Base-by-base conservation (phyloP, 2,113 vertebrate species). In the Rhineura floridana region DNA sequence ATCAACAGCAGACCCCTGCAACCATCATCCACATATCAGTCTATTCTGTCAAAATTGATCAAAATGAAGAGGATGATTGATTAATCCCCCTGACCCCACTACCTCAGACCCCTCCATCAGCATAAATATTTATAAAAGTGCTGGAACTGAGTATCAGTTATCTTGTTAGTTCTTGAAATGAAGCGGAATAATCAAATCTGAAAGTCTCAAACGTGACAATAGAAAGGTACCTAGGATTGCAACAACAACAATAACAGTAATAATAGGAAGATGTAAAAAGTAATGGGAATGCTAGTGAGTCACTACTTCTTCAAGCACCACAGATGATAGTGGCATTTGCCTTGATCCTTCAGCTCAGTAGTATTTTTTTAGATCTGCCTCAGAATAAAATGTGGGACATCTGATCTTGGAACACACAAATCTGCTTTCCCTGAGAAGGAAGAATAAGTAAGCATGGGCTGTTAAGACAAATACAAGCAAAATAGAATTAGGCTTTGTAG, bases 361-460 rank as follows among this genome's bases (percentile, higher is more conserved):
- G 17, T 90, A 90, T 83, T 93, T 82, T 82, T 93, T 93, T 90
- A 88, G 85, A 93, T 91, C 90, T 91, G 92, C 87, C 93, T 93
- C 93, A 92, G 79, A 89, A 72, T 94, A 90, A 93, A 92, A 93
- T 86, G 94, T 93, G 91, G 91, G 88, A 93, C 92, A 88, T 90
- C 92, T 94, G 93, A 92, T 94, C 88, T 93, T 95, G 75, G 92
- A 95, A 91, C 63, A 94, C 70, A 93, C 91, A 93, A 92, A 92
- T 94, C 93, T 93, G 89, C 94, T 94, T 94, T 96, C 90, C 91
- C 93, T 91, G 67, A 88, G 93, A 91, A 93, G 91, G 91, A 86
- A 93, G 88, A 88, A 93, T 89, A 91, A 91, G 90, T 94, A 91
- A 92, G 93, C 92, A 91, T 92, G 93, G 88, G 88, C 92, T 94